Conservation (phyloP, 1,140 invertebrate species). For the Eurosta solidaginis region DNA sequence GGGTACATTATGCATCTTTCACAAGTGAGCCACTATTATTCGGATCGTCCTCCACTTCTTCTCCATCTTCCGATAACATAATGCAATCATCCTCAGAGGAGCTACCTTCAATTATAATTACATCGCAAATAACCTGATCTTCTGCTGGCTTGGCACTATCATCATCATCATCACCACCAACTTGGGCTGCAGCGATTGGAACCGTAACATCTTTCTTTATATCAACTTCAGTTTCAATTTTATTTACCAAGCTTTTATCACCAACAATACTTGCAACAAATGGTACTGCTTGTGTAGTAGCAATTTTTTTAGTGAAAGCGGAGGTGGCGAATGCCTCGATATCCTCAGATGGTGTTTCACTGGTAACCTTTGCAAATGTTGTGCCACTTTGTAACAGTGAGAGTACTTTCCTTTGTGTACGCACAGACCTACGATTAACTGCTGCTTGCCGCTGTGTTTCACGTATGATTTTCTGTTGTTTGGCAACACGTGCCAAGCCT, state of each 20-base stretch:
- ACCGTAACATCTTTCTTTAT: constrained; percentile 12
- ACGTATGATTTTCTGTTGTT: constrained; percentile 78
- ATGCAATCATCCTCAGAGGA: constrained; percentile 77
- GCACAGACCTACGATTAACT: constrained; percentile 61
- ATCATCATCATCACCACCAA: constrained; percentile 3
- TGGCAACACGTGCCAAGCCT: constrained; percentile 79
- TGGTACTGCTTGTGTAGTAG: neutral
- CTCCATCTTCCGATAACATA: constrained; percentile 68
- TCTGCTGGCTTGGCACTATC: constrained; percentile 37
- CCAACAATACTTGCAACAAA: neutral
- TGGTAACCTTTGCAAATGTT: constrained; percentile 53
- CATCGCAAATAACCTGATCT: constrained; percentile 52
- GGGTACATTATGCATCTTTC: constrained; percentile 87
- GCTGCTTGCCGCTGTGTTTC: constrained; percentile 62
- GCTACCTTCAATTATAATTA: constrained; percentile 71
- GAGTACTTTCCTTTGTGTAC: constrained; percentile 70
- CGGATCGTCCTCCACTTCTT: constrained; percentile 65
- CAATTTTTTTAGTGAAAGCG: neutral
- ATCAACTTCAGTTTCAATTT: neutral
- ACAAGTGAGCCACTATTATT: constrained; percentile 78
- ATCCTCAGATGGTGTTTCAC: constrained; percentile 9
- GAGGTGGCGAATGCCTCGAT: neutral
- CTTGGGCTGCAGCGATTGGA: neutral
- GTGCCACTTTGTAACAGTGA: constrained; percentile 68
- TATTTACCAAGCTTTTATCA: neutral